phyloP scores from a whole-genome alignment of 2,888 invertebrate genomes.

The Pterostichus madidus region DNA sequence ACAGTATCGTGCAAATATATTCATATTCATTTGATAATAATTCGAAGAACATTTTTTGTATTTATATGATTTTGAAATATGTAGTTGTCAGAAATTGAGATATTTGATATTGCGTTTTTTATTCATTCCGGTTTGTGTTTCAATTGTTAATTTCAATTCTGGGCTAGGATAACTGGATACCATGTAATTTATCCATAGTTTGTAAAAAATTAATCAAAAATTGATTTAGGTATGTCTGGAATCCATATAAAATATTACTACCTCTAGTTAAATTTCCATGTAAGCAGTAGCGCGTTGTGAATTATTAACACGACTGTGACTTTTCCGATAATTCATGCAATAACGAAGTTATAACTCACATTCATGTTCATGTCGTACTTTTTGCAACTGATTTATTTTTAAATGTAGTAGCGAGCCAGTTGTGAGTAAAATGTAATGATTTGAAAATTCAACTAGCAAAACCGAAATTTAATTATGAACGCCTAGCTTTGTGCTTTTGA shows the following conservation, averaged over 20 bases:
- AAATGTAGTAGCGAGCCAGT: not conserved
- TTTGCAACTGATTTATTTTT: slow-evolving; percentile 35
- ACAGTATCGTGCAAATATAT: too few species aligned
- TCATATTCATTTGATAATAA: too few species aligned
- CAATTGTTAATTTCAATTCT: too few species aligned
- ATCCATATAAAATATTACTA: too few species aligned
- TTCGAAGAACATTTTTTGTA: too few species aligned
- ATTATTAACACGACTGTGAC: slow-evolving; percentile 27
- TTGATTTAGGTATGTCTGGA: not conserved
- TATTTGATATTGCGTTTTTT: too few species aligned
- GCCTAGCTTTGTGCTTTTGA: not conserved
- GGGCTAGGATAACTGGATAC: too few species aligned
- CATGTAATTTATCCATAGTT: too few species aligned
- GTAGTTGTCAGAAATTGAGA: too few species aligned
- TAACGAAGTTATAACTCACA: slow-evolving; percentile 13
- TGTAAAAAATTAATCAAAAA: not conserved
- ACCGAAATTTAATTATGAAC: slow-evolving; percentile 7
- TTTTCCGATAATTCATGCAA: not conserved
- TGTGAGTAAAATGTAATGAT: slow-evolving; percentile 23
- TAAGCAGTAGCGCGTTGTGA: not conserved
- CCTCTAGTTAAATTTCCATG: too few species aligned
- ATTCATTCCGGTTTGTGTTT: too few species aligned
- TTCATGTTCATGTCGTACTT: not conserved
- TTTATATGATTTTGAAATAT: too few species aligned
- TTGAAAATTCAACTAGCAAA: slow-evolving; percentile 1